phyloP scores from a whole-genome alignment of 2,888 invertebrate species.

The Pogonocherus hispidulus region DNA sequence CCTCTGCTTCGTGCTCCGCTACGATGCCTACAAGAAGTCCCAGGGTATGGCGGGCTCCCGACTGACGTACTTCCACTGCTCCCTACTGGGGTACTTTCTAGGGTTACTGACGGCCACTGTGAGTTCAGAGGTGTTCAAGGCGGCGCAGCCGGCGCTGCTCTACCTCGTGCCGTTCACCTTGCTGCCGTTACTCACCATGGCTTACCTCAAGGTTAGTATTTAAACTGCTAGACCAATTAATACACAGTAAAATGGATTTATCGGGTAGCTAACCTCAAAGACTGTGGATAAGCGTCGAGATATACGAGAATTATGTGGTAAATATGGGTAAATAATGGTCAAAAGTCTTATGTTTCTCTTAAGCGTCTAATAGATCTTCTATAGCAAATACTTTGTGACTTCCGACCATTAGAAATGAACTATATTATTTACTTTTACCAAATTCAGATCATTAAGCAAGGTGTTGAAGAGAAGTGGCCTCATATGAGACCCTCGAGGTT shows the following conservation, averaged over 20 bases:
- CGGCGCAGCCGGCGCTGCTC: constrained; percentile 96
- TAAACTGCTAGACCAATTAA: neutral
- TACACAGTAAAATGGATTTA: neutral
- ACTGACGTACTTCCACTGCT: constrained; percentile 97
- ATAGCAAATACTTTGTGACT: too few species aligned
- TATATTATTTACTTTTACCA: too few species aligned
- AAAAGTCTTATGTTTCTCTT: too few species aligned
- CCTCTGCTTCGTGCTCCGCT: constrained; percentile 95
- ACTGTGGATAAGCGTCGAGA: too few species aligned
- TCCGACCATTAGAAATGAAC: too few species aligned
- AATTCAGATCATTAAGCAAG: too few species aligned
- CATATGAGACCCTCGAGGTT: too few species aligned
- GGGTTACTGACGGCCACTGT: constrained; percentile 97
- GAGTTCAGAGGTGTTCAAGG: constrained; percentile 97
- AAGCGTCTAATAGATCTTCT: too few species aligned
- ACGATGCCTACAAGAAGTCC: constrained; percentile 97
- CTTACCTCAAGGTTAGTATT: constrained; percentile 89
- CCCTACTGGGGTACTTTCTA: constrained; percentile 95
- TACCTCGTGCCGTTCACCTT: constrained; percentile 98
- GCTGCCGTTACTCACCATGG: constrained; percentile 96
- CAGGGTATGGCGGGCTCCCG: constrained; percentile 76
- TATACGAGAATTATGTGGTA: too few species aligned
- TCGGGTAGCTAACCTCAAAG: neutral
- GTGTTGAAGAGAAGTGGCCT: too few species aligned
- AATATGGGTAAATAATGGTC: too few species aligned